phyloP scores from a whole-genome alignment of 2,113 vertebrate species.

The Rhodinocichla rosea region DNA sequence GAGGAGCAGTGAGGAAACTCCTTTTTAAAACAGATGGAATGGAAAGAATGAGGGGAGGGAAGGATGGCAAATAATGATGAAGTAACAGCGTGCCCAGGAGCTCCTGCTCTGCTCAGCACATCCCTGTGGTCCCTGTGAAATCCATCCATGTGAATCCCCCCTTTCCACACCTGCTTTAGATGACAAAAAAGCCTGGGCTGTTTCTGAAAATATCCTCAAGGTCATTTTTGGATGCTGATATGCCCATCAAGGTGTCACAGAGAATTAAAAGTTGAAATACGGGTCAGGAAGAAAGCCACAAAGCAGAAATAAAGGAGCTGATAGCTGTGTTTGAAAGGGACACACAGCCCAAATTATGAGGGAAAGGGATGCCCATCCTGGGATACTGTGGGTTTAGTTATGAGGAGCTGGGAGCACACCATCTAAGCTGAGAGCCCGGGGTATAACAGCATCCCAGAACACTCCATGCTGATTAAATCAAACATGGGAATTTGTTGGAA shows the following conservation, averaged over 20 bases:
- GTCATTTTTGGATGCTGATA: neutral
- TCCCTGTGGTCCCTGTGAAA: fast-evolving
- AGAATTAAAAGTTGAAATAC: neutral
- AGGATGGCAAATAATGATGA: neutral
- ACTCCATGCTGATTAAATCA: fast-evolving
- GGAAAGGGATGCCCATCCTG: neutral
- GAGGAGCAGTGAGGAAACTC: neutral
- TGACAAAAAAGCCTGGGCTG: neutral
- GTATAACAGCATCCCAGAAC: neutral
- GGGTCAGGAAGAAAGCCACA: neutral
- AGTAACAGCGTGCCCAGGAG: neutral
- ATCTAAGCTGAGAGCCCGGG: neutral
- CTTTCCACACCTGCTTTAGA: neutral
- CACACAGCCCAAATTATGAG: neutral
- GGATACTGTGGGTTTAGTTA: neutral
- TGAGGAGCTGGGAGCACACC: neutral
- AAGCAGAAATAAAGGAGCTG: neutral
- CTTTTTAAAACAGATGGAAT: neutral
- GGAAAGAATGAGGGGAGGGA: neutral
- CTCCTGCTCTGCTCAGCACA: neutral
- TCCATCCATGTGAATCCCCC: neutral
- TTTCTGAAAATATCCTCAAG: neutral
- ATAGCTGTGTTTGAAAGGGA: neutral
- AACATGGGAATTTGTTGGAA: neutral
- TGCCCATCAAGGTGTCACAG: neutral